Evolutionary conservation across 1,140 invertebrate genomes (phyloP).

Genomic region (Hypsibius dujardini): DNA sequence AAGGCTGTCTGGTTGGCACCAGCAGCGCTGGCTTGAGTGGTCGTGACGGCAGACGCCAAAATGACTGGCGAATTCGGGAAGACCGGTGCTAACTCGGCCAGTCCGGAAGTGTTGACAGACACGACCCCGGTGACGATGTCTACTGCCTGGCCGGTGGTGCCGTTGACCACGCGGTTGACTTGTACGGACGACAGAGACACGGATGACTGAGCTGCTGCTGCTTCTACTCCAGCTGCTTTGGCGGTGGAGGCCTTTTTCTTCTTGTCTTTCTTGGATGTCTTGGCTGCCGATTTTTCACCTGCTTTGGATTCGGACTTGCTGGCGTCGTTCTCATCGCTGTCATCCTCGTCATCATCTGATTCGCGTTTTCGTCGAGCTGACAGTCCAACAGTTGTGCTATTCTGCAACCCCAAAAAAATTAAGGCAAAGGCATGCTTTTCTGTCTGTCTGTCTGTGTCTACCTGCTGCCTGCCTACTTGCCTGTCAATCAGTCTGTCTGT

Average conservation of each 20-base stretch:
- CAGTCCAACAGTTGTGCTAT: not conserved
- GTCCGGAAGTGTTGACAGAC: constrained; percentile 4
- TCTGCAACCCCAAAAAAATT: no score
- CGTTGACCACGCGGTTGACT: not conserved
- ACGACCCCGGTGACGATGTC: not conserved
- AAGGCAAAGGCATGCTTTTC: no score
- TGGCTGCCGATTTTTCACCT: not conserved
- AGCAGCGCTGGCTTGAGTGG: no score
- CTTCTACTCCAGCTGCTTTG: not conserved
- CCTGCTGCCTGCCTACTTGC: no score
- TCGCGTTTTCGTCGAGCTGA: constrained; percentile 3
- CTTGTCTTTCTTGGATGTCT: not conserved
- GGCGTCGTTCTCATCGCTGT: not conserved
- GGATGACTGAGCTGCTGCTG: not conserved
- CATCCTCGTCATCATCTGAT: not conserved
- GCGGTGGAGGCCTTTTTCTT: not conserved
- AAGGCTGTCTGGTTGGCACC: no score
- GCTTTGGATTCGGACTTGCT: not conserved
- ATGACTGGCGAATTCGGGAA: no score
- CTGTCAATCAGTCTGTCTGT: no score
- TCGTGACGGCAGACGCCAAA: no score
- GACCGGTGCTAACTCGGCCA: not conserved
- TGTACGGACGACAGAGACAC: not conserved
- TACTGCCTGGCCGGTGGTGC: not conserved
- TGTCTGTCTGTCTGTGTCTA: no score